phyloP scores from a whole-genome alignment of 2,113 vertebrate species.

The Hemiprocne comata region DNA sequence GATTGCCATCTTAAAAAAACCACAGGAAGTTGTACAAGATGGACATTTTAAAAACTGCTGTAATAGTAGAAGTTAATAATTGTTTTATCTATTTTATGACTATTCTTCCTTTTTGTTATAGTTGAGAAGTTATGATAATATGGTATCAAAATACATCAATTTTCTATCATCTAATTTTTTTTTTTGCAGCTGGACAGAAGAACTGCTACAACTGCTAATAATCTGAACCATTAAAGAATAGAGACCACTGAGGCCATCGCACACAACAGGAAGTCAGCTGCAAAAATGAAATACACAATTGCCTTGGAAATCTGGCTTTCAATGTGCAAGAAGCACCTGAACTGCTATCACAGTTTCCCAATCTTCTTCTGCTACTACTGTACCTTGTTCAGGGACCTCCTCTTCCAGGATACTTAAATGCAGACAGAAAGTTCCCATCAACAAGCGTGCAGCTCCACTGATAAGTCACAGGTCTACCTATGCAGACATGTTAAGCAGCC shows the following conservation, averaged over 20 bases:
- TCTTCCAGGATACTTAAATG: neutral
- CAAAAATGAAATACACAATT: neutral
- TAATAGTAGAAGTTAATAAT: neutral
- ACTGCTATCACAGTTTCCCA: neutral
- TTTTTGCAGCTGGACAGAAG: neutral
- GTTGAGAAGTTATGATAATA: neutral
- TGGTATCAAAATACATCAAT: neutral
- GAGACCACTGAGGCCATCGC: neutral
- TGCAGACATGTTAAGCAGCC: rapidly evolving
- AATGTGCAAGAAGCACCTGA: neutral
- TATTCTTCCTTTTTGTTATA: neutral
- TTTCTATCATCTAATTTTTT: neutral
- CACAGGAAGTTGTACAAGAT: neutral
- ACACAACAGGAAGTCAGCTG: neutral
- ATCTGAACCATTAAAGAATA: neutral
- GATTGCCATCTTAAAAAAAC: neutral
- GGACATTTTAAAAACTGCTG: neutral
- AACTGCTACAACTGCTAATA: neutral
- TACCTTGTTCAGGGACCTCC: neutral
- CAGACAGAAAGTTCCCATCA: neutral
- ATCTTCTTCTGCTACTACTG: neutral
- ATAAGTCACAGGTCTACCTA: neutral
- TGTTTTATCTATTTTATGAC: neutral
- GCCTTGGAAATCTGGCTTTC: neutral
- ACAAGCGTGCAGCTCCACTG: neutral